phyloP scores from a whole-genome alignment of 2,888 invertebrate species.

The Scelioninae gen. 1 region DNA sequence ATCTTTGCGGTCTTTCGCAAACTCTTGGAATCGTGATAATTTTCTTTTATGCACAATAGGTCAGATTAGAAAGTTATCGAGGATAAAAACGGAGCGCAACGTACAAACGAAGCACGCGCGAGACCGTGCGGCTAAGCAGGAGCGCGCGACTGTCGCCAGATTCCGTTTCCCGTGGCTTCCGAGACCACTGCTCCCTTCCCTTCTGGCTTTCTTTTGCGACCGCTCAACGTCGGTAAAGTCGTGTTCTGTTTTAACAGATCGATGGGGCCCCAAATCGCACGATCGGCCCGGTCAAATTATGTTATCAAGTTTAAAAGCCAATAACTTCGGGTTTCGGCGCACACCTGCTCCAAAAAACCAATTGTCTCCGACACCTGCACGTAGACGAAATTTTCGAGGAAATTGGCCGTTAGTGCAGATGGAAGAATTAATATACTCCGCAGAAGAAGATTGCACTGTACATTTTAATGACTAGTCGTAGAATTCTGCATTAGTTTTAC shows the following conservation, averaged over 20 bases:
- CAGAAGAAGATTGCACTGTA: too few relatives aligned
- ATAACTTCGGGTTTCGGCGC: not conserved
- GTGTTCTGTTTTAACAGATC: conserved; percentile 48
- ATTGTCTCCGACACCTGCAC: too few relatives aligned
- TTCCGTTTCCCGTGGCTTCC: conserved; percentile 59
- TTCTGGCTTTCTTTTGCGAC: conserved; percentile 86
- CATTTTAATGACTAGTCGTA: too few relatives aligned
- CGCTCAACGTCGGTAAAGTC: conserved; percentile 76
- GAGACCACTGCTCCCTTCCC: conserved; percentile 85
- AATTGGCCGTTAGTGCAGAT: too few relatives aligned
- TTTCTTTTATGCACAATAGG: conserved; percentile 71
- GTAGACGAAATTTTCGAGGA: too few relatives aligned
- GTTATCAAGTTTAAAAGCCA: not conserved
- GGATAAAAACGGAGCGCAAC: conserved; percentile 25
- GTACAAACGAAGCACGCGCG: conserved; percentile 79
- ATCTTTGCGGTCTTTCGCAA: conserved; percentile 20
- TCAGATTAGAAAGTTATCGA: conserved; percentile 80
- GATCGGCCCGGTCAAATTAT: not conserved
- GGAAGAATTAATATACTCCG: too few relatives aligned
- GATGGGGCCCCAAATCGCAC: conserved; percentile 14
- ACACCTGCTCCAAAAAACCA: too few relatives aligned
- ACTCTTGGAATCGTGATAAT: conserved; percentile 14
- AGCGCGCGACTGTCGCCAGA: conserved; percentile 78
- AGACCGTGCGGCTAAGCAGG: conserved; percentile 74
- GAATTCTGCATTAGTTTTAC: too few relatives aligned